These are phyloP conservation scores for Iphiclides podalirius DNA, from an alignment of 2,888 invertebrate genomes.

Conservation along the genomic window DNA sequence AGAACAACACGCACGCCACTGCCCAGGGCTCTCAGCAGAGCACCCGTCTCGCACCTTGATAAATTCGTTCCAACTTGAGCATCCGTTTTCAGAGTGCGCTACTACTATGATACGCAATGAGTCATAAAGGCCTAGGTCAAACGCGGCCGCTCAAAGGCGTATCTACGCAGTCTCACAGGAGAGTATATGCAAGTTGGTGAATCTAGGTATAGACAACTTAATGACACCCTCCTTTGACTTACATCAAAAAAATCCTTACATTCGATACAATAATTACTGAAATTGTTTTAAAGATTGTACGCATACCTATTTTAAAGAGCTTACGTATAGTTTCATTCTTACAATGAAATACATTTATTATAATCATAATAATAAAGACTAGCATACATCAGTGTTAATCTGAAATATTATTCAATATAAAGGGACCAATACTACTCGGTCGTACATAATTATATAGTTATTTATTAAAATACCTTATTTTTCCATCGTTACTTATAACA, in stretches of 20 bases:
- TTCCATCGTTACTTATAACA: constrained; percentile 41
- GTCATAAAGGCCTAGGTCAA: neutral
- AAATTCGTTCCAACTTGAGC: constrained; percentile 41
- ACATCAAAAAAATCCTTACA: constrained; percentile 43
- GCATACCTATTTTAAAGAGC: constrained; percentile 51
- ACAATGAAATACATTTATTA: constrained; percentile 54
- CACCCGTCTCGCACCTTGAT: constrained; percentile 31
- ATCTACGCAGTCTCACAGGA: constrained; percentile 1
- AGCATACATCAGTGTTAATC: constrained; percentile 72
- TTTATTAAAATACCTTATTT: constrained; percentile 35
- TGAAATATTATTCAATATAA: constrained; percentile 53
- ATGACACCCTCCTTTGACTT: constrained; percentile 28
- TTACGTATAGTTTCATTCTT: constrained; percentile 58
- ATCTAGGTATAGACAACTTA: neutral
- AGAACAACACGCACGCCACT: constrained; percentile 3
- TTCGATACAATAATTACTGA: constrained; percentile 50
- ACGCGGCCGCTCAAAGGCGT: no score
- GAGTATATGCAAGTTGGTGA: neutral
- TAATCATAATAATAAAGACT: constrained; percentile 73
- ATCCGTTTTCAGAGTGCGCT: constrained; percentile 42
- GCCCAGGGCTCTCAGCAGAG: constrained; percentile 28
- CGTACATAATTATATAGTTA: constrained; percentile 28
- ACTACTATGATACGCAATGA: constrained; percentile 31
- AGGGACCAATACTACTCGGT: constrained; percentile 41
- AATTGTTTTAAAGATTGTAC: constrained; percentile 49